Evolutionary conservation across 2,888 invertebrate genomes (phyloP).

Genomic region (Nomada flava): DNA sequence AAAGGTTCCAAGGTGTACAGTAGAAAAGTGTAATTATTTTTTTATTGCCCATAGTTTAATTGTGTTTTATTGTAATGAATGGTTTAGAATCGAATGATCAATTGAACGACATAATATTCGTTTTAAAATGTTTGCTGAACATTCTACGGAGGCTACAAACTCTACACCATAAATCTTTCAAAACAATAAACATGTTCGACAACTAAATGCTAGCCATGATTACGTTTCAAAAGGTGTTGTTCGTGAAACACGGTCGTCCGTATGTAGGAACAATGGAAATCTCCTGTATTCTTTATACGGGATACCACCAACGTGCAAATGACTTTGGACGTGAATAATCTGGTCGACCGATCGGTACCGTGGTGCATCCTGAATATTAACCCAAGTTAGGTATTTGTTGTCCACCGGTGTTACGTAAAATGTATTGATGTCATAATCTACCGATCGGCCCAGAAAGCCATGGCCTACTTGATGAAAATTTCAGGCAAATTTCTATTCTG

Average conservation of each 20-base stretch:
- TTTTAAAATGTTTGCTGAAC: not conserved
- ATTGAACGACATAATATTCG: not conserved
- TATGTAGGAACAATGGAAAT: not conserved
- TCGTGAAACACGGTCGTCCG: not conserved
- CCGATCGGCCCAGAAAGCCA: slow-evolving; percentile 57
- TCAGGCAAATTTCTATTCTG: slow-evolving; percentile 58
- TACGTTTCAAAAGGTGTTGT: not conserved
- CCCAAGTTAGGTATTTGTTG: slow-evolving; percentile 59
- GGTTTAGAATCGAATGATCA: not conserved
- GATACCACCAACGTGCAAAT: slow-evolving; percentile 35
- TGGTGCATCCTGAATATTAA: slow-evolving; percentile 61
- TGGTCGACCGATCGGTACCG: slow-evolving; percentile 24
- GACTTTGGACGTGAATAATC: slow-evolving; percentile 45
- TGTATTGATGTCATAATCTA: slow-evolving; percentile 61
- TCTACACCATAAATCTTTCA: not conserved
- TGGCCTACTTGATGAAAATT: slow-evolving; percentile 65
- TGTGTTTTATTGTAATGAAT: too few species aligned
- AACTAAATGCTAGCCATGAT: not conserved
- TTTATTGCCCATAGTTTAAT: too few species aligned
- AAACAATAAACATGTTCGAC: not conserved
- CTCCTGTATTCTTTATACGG: slow-evolving; percentile 18
- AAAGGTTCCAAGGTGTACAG: not conserved
- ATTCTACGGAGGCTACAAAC: not conserved
- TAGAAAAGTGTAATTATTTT: too few species aligned
- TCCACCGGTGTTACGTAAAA: slow-evolving; percentile 57